These are phyloP conservation scores for Eidolon dupreanum DNA, from an alignment of 2,797 vertebrate species.

Conservation along the genomic window DNA sequence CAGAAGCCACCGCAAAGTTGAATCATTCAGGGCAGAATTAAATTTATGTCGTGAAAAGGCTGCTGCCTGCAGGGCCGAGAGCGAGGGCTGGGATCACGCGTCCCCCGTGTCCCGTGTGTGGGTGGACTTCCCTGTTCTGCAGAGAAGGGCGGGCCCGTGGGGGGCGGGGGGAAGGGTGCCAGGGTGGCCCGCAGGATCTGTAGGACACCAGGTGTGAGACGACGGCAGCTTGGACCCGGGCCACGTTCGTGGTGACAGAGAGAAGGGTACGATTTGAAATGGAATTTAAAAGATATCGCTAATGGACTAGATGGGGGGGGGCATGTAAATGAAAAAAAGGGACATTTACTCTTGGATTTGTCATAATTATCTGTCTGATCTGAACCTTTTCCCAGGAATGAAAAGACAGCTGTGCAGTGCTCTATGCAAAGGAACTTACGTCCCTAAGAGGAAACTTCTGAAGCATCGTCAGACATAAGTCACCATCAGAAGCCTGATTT, in stretches of 20 bases:
- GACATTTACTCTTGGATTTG: not conserved
- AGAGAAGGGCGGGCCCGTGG: too few relatives aligned
- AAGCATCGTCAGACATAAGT: constrained; percentile 58
- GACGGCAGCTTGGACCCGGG: not conserved
- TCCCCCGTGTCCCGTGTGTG: too few relatives aligned
- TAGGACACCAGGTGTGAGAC: not conserved
- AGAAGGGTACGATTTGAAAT: not conserved
- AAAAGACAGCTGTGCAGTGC: not conserved
- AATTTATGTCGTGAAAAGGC: not conserved
- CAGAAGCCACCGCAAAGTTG: not conserved
- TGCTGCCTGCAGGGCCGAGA: not conserved
- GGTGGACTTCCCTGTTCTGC: too few relatives aligned
- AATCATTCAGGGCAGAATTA: not conserved
- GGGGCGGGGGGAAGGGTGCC: too few relatives aligned
- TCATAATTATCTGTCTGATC: not conserved
- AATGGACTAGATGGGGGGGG: too few relatives aligned
- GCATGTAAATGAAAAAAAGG: not conserved
- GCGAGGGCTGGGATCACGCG: not conserved
- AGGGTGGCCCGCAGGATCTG: not conserved
- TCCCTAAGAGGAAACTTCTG: constrained; percentile 53
- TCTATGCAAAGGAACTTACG: constrained; percentile 56
- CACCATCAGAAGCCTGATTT: constrained; percentile 51
- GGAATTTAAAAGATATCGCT: not conserved
- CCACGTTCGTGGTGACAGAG: not conserved
- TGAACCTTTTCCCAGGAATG: constrained; percentile 36